These are phyloP conservation scores for Bactericera cockerelli DNA, from an alignment of 1,140 invertebrate genomes.

Conservation along the genomic window DNA sequence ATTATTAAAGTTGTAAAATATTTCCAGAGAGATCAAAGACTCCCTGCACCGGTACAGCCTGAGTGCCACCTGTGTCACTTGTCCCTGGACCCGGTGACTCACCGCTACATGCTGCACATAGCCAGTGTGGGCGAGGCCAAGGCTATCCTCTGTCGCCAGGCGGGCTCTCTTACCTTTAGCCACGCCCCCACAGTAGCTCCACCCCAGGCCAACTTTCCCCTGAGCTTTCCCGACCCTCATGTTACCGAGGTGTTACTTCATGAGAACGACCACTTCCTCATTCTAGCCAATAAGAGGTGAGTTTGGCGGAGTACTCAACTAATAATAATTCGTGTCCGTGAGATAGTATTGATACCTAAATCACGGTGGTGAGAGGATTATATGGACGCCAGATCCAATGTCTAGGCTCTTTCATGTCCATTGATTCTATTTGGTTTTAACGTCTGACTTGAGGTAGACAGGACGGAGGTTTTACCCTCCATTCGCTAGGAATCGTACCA, in stretches of 20 bases:
- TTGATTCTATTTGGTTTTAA: too few relatives aligned
- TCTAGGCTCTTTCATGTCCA: too few relatives aligned
- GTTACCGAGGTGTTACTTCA: conserved; percentile 54
- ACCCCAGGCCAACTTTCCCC: conserved; percentile 32
- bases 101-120: conserved; percentile 46
- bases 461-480: too few relatives aligned
- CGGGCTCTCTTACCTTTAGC: conserved; percentile 34
- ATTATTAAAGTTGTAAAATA: too few relatives aligned
- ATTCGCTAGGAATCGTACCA: too few relatives aligned
- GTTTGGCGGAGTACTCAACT: too few relatives aligned
- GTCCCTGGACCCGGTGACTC: conserved; percentile 18
- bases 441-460: too few relatives aligned
- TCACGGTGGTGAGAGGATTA: too few relatives aligned
- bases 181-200: conserved; percentile 17
- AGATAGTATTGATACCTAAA: too few relatives aligned
- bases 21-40: conserved; percentile 45
- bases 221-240: conserved; percentile 53
- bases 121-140: conserved; percentile 54
- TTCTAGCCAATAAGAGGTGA: conserved; percentile 51
- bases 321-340: too few relatives aligned
- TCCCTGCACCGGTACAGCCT: conserved; percentile 50
- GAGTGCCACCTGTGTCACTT: conserved; percentile 58
- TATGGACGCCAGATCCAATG: too few relatives aligned
- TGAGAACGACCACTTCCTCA: conserved; percentile 64
- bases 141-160: conserved; percentile 47